Evolutionary conservation across 2,888 invertebrate genomes (phyloP).

Genomic region (Drosophila stalkeri): DNA sequence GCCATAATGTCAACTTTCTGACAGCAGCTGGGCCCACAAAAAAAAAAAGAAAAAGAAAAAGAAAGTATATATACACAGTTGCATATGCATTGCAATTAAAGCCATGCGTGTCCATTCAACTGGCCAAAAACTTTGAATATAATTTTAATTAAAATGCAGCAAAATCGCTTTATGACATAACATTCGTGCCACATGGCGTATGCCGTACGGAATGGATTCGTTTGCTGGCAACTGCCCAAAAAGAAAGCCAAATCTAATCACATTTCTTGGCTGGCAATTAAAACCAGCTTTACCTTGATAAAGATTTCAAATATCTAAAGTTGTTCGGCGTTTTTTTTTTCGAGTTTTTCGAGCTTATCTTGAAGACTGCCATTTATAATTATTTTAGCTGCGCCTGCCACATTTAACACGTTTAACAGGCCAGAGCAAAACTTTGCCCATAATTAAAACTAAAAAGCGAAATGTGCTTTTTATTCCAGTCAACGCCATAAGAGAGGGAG

Average conservation of each 20-base stretch:
- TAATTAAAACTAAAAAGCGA: constrained; percentile 73
- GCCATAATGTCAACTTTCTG: constrained; percentile 63
- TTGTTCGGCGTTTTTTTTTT: background rate
- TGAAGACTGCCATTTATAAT: constrained; percentile 58
- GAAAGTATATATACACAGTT: constrained; percentile 2
- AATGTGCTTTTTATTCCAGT: constrained; percentile 60
- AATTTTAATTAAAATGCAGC: constrained; percentile 63
- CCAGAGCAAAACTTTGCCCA: constrained; percentile 65
- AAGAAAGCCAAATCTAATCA: constrained; percentile 6
- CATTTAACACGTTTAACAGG: constrained; percentile 65
- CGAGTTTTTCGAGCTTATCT: background rate
- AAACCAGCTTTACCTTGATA: constrained; percentile 6
- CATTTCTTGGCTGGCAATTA: background rate
- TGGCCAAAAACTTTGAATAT: constrained; percentile 51
- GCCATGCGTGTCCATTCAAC: constrained; percentile 62
- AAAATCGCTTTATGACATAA: constrained; percentile 40
- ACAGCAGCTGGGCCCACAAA: constrained; percentile 51
- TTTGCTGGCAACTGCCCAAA: constrained; percentile 12
- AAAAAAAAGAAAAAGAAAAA: constrained; percentile 13
- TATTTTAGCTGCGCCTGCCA: constrained; percentile 51
- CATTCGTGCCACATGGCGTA: constrained; percentile 61
- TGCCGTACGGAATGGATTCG: too few species aligned
- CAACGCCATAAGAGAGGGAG: background rate
- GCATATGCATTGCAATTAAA: constrained; percentile 58
- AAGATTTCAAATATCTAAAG: background rate